Evolutionary conservation across 2,113 vertebrate species (phyloP), one percentile per base, ranked within the genome.

Genomic region (Urocynchramus pylzowi): DNA sequence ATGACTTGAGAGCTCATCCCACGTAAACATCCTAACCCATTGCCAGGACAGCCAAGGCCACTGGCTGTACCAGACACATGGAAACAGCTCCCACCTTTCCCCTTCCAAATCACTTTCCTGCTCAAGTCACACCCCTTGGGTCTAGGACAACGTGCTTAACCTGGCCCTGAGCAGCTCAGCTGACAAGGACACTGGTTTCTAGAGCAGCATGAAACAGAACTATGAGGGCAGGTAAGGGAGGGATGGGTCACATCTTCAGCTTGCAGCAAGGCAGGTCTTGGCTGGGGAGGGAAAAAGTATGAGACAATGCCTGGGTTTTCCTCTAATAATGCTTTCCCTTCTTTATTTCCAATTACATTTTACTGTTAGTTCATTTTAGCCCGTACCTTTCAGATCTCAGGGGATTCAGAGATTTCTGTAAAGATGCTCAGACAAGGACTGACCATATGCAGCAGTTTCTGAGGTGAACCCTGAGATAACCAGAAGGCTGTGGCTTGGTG

Each of bases 21-120:
- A 0, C 45, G 7, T 1, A 13, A 78, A 2, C 50, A 4, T 28
- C 16, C 37, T 39, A 18, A 56, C n/a, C 24, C 39, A 9, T 9
- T 42, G 47, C 41, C 49, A 37, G 44, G 42, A 16, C 44, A 71
- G 65, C 39, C 54, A 49, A 54, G 16, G 53, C 10, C 49, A 37
- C 31, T 54, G 56, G 24, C 45, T 61, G 22, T 31, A 65, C 33
- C 18, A 59, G 57, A 63, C 21, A 11, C 13, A 12, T 14, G 49
- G 42, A 50, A 78, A 61, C 4, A 65, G 2, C 26, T 84, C 54
- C 30, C 35, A 33, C 8, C 10, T 74, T 78, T 50, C 30, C 35
- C 17, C 12, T 84, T 44, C 28, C 54, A 50, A 33, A 87, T 47
- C 4, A 24, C 10, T 47, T 84, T 91, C 57, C 60, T 45, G 28